phyloP scores from a whole-genome alignment of 1,140 invertebrate species.

The Popillia japonica region DNA sequence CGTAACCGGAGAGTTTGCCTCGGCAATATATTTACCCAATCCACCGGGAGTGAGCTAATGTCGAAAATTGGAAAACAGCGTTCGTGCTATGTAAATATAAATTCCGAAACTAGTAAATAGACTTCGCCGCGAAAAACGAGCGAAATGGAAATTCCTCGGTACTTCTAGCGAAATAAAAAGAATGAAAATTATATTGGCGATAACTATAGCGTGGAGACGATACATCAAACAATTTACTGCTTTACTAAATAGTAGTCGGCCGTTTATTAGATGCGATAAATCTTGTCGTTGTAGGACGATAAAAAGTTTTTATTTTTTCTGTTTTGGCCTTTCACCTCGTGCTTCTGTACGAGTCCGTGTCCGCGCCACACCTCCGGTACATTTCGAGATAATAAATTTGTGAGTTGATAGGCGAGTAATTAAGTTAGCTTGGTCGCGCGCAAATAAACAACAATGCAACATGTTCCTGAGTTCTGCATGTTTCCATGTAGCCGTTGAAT shows the following conservation, averaged over 20 bases:
- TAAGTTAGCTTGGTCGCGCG: neutral
- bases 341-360: neutral
- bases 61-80: neutral
- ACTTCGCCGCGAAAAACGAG: no score
- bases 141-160: no score
- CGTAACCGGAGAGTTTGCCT: neutral
- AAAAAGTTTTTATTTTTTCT: neutral
- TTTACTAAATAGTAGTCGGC: neutral
- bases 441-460: constrained; percentile 11
- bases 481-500: neutral
- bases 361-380: neutral
- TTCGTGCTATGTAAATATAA: neutral
- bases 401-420: constrained; percentile 1
- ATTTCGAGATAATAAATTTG: constrained; percentile 7
- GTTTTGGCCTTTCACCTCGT: neutral
- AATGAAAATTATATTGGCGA: no score
- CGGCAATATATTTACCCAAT: neutral
- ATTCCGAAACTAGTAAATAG: no score
- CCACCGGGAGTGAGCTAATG: neutral
- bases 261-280: constrained; percentile 7
- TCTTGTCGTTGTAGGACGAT: neutral
- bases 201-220: neutral
- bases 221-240: constrained; percentile 2
- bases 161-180: no score
- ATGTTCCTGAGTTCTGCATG: neutral